These are phyloP conservation scores for Megaceryle maxima DNA, from an alignment of 2,113 vertebrate species.

Conservation along the genomic window DNA sequence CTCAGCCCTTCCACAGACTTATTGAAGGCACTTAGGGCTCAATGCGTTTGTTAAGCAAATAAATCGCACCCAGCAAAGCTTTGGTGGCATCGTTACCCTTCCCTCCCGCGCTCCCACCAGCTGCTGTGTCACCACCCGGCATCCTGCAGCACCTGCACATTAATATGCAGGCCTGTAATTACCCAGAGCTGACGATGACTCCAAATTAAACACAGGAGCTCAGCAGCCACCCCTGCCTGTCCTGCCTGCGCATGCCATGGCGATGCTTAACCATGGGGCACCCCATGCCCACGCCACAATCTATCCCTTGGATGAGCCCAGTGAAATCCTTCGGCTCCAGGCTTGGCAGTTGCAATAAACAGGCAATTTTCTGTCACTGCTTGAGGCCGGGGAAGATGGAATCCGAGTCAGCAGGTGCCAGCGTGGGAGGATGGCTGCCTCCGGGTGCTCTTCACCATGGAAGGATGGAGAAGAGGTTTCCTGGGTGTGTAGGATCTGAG, in stretches of 20 bases:
- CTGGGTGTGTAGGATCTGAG: background rate
- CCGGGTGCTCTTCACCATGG: background rate
- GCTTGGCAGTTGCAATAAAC: background rate
- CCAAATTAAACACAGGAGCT: background rate
- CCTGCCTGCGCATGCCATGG: background rate
- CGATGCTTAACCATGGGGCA: rapidly evolving
- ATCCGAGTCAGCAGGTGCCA: background rate
- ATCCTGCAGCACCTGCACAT: background rate
- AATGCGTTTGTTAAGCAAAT: background rate
- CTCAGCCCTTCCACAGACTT: background rate
- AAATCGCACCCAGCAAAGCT: background rate
- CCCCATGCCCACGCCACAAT: rapidly evolving
- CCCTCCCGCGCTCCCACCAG: background rate
- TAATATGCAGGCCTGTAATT: background rate
- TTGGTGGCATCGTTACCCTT: background rate
- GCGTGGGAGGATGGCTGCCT: background rate
- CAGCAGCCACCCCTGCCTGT: background rate
- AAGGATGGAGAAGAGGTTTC: background rate
- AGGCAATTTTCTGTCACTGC: background rate
- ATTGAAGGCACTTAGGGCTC: background rate
- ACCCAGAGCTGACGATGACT: background rate
- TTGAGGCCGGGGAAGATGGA: background rate
- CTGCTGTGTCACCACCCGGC: background rate
- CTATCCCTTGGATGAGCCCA: background rate
- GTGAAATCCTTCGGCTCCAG: background rate